These are phyloP conservation scores for Palythoa grandis DNA, from an alignment of 92 coral and sea anemone genomes.

Conservation along the genomic window DNA sequence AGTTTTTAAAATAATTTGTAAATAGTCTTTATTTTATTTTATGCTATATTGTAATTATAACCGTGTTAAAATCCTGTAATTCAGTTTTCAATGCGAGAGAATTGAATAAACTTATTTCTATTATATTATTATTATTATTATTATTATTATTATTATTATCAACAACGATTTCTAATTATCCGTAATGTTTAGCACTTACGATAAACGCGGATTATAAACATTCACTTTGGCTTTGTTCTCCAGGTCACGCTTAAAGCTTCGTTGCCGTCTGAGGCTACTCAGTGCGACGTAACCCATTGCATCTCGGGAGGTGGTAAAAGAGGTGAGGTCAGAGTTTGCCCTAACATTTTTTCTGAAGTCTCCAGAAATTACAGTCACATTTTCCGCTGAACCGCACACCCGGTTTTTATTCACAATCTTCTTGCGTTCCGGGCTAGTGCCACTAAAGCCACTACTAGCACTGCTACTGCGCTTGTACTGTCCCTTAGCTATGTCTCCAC, in stretches of 20 bases:
- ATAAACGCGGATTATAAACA: constrained; percentile 42
- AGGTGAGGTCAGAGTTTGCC: constrained; percentile 59
- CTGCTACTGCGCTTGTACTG: constrained; percentile 65
- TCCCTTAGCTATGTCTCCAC: constrained; percentile 75
- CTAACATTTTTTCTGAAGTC: constrained; percentile 78
- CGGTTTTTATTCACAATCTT: constrained; percentile 72
- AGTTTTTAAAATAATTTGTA: no score
- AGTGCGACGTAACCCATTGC: constrained; percentile 97
- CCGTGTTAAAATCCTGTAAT: no score
- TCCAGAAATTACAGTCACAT: constrained; percentile 74
- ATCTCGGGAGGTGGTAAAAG: constrained; percentile 80
- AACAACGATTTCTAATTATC: not conserved
- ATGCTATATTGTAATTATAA: no score
- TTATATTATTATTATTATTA: no score
- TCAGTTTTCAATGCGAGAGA: no score
- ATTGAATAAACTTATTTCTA: no score
- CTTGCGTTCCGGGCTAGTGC: constrained; percentile 48
- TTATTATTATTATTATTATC: no score
- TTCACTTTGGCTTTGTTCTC: constrained; percentile 64
- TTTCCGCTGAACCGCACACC: constrained; percentile 64
- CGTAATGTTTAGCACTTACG: not conserved
- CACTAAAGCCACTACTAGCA: constrained; percentile 62
- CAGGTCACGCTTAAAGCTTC: constrained; percentile 87
- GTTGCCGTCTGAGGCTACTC: constrained; percentile 84
- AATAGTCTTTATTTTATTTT: no score